Evolutionary conservation across 2,888 invertebrate species (phyloP), one percentile per base, ranked within the genome.

Genomic region (Tromatobia lineatoria): DNA sequence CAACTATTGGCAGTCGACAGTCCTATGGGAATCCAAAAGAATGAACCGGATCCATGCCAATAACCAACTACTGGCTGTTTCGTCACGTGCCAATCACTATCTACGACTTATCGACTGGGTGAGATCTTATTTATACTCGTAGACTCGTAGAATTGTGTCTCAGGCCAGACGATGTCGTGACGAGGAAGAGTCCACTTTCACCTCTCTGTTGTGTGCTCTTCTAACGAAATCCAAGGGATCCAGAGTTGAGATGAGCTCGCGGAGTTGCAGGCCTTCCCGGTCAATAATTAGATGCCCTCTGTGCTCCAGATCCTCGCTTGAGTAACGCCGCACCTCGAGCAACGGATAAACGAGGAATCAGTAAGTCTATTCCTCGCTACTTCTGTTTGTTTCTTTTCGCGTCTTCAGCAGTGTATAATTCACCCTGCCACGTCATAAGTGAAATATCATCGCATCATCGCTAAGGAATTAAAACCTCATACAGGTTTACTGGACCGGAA

Each of bases 101-200:
- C 23, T 8, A 15, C 11, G 23, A 3, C 8, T 20, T n/a, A 54
- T 20, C 15, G 66, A 66, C 50, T 20, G 34, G 8, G 57, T 34
- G 10, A 23, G 38, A 23, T 75, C 70, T 71, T 47, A n/a, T 29
- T 47, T 57, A 64, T 59, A 34, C 10, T 70, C 59, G 66, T 25
- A 50, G 66, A 76, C 47, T 76, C 67, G 71, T 42, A 45, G 59
- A 76, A 73, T 52, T 71, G 67, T 59, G 52, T 70, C 45, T 70
- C 57, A 2, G n/a, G 34, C 57, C 54, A 52, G 45, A 64, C 67
- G 61, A 77, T 34, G 69, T 80, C 83, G 83, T 80, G 83, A 80
- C 83, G 73, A 84, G 84, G 81, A 81, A 78, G 81, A 80, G 47
- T 74, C 61, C 74, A 74, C 84, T 84, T 84, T 84, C 84, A 75